Evolutionary conservation across 2,797 vertebrate species (phyloP).

Genomic region (Characodon lateralis): DNA sequence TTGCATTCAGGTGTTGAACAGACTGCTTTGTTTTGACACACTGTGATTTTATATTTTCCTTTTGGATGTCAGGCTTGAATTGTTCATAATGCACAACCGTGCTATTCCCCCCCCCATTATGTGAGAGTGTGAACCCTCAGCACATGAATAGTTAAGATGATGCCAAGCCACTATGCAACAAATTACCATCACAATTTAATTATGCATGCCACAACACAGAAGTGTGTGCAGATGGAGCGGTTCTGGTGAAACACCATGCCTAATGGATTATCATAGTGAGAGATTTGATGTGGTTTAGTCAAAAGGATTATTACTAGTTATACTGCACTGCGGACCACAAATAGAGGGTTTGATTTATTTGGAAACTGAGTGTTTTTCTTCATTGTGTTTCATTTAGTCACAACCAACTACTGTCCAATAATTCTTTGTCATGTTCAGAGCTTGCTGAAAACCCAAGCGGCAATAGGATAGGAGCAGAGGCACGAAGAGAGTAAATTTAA

Average conservation of each 20-base stretch:
- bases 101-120: constrained; percentile 32
- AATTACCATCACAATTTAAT: constrained; percentile 74
- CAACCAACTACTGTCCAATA: background rate
- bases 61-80: constrained; percentile 26
- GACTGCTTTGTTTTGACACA: constrained; percentile 22
- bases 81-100: constrained; percentile 33
- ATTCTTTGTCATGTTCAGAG: no score
- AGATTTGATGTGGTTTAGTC: constrained; percentile 79
- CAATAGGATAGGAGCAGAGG: no score
- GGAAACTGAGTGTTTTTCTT: constrained; percentile 19
- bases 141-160: constrained; percentile 58
- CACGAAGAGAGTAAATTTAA: no score
- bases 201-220: constrained; percentile 64
- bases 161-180: constrained; percentile 57
- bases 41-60: constrained; percentile 23
- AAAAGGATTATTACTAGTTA: constrained; percentile 77
- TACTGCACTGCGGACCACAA: constrained; percentile 40
- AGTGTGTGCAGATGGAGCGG: constrained; percentile 62
- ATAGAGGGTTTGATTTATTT: constrained; percentile 54
- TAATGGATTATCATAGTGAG: constrained; percentile 70
- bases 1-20: constrained; percentile 13
- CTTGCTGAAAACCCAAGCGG: no score
- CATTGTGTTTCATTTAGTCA: background rate
- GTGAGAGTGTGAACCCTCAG: constrained; percentile 37
- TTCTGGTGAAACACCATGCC: constrained; percentile 60